phyloP scores from a whole-genome alignment of 2,113 vertebrate species.

The Sceloporus undulatus region DNA sequence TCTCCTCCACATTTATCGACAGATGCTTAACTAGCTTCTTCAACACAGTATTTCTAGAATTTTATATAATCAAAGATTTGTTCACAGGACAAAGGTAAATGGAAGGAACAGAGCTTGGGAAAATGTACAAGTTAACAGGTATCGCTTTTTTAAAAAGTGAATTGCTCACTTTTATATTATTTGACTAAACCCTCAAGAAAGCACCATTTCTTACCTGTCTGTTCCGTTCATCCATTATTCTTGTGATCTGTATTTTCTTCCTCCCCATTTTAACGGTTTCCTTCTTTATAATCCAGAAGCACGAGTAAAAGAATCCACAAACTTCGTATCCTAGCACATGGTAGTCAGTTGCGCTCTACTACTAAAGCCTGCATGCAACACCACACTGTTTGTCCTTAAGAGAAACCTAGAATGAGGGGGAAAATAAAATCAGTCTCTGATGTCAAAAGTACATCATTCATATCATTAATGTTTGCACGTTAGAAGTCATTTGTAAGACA shows the following conservation, averaged over 20 bases:
- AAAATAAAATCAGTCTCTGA: conserved; percentile 28
- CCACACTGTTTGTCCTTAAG: conserved; percentile 51
- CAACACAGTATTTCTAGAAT: background rate
- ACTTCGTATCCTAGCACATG: conserved; percentile 91
- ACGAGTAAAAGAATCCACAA: conserved; percentile 83
- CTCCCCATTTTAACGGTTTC: conserved; percentile 91
- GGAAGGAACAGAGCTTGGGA: background rate
- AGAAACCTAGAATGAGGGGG: conserved; percentile 74
- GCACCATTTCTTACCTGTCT: conserved; percentile 88
- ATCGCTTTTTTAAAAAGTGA: background rate
- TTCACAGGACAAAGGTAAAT: background rate
- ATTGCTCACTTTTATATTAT: background rate
- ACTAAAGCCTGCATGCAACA: conserved; percentile 69
- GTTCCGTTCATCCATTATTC: conserved; percentile 99
- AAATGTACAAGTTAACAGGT: no score
- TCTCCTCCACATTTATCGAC: background rate
- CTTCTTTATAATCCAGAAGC: conserved; percentile 88
- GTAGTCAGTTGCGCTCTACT: conserved; percentile 78
- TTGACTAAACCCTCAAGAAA: background rate
- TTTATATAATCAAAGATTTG: background rate
- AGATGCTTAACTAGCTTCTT: background rate
- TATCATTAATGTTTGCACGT: fast-evolving
- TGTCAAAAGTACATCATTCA: background rate
- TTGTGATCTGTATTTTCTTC: conserved; percentile 99
- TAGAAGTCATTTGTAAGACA: conserved; percentile 3